Evolutionary conservation across 1,140 invertebrate species (phyloP).

Genomic region (Ceratina australensis): DNA sequence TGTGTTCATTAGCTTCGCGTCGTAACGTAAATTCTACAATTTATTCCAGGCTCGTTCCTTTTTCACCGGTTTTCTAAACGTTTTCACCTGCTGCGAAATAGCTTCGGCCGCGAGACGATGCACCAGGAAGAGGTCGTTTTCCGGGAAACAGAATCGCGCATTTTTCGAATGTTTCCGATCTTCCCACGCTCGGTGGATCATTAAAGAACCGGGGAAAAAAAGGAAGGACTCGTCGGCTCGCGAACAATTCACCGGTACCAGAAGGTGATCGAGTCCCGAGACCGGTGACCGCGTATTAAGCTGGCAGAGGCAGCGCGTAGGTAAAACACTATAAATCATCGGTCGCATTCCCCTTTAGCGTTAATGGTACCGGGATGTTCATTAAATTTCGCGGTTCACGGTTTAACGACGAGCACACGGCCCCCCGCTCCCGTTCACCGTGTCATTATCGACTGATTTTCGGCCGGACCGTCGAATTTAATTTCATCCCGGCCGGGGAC

Average conservation of each 20-base stretch:
- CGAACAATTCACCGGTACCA: background rate
- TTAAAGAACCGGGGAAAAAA: conserved; percentile 19
- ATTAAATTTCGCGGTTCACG: conserved; percentile 57
- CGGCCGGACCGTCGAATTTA: conserved; percentile 51
- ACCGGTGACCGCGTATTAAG: background rate
- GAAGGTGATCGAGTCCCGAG: background rate
- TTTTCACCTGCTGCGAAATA: background rate
- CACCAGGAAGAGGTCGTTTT: background rate
- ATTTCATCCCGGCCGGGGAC: conserved; percentile 28
- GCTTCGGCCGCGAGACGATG: background rate
- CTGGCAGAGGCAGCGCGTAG: background rate
- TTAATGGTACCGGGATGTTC: conserved; percentile 46
- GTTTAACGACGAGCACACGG: conserved; percentile 36
- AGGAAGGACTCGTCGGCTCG: conserved; percentile 16
- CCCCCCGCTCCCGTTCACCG: conserved; percentile 43
- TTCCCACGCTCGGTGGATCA: conserved; percentile 23
- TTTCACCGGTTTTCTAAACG: background rate
- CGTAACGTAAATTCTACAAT: no score
- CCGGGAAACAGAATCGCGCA: background rate
- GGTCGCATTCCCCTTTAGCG: conserved; percentile 30
- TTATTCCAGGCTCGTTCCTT: no score
- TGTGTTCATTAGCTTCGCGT: no score
- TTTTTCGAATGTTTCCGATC: conserved; percentile 7
- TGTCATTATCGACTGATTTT: conserved; percentile 52
- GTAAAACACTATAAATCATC: conserved; percentile 49